Evolutionary conservation across 2,888 invertebrate genomes (phyloP), one percentile per base, ranked within the genome.

Genomic region (Sminthurinus aureus): DNA sequence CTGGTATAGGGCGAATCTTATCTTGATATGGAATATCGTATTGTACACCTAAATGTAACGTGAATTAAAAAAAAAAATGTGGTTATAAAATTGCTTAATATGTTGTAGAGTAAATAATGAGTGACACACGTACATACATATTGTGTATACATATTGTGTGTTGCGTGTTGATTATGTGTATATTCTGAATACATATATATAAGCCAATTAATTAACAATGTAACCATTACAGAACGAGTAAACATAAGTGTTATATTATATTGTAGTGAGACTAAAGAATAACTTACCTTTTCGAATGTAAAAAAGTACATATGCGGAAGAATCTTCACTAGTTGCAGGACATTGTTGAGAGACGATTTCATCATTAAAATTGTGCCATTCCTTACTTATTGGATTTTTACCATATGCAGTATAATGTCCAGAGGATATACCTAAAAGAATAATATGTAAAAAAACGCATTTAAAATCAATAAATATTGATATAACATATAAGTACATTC

Each of bases 381-480:
- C 90, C 11, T 91, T 90, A 2, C 92, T 91, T 22, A 91, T 89
- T 0, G 93, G 92, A 89, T 93, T 93, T 89, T 92, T 92, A 15
- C 93, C 91, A 88, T 92, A 93, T 0, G 93, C 92, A 52, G 93
- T 93, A 88, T 93, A 93, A 89, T 93, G 93, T 8, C 93, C 93
- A 24, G 93, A 92, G 78, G 92, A 92, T 66, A 92, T 92, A 85
- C 93, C 93, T 93, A 38, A 24, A 83, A 66, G 11, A 50, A 82
- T n/a, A 64, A 66, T 11, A n/a, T 22, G 8, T 13, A 50, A 69
- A 78, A 20, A 71, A 24, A n/a, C n/a, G n/a, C n/a, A n/a, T n/a
- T n/a, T n/a, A n/a, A n/a, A n/a, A n/a, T n/a, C n/a, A n/a, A 71
- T 15, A 15, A 20, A 71, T 71, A 20, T 20, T 71, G 22, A n/a